These are phyloP conservation scores for Opisthocomus hoazin DNA, from an alignment of 2,113 vertebrate genomes.

Conservation along the genomic window DNA sequence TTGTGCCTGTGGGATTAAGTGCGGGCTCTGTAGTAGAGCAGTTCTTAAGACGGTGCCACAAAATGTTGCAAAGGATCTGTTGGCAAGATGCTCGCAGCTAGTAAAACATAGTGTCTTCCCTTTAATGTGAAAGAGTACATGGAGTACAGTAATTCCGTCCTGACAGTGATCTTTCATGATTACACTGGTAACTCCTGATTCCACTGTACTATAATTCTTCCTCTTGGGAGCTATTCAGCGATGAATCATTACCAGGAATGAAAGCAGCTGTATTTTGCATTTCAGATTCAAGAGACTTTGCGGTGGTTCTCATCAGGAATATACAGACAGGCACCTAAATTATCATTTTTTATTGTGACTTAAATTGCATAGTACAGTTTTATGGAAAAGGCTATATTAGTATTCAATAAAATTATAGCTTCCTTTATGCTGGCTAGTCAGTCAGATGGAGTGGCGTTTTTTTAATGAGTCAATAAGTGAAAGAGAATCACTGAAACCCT, in stretches of 20 bases:
- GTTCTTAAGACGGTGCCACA: background rate
- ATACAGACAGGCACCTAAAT: background rate
- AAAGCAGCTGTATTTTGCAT: background rate
- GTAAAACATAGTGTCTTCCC: conserved; percentile 4
- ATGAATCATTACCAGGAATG: conserved; percentile 27
- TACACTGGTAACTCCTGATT: background rate
- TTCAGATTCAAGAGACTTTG: background rate
- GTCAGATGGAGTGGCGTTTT: background rate
- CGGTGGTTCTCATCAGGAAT: background rate
- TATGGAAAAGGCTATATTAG: background rate
- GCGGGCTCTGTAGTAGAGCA: background rate
- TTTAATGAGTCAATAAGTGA: background rate
- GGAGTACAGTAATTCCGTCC: background rate
- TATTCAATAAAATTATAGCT: background rate
- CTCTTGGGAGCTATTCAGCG: background rate
- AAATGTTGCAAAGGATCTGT: background rate
- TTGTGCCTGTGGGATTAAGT: background rate
- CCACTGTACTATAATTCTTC: background rate
- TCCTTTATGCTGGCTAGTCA: background rate
- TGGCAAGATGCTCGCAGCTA: background rate
- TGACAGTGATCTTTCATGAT: background rate
- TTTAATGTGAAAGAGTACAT: background rate
- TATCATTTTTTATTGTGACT: background rate
- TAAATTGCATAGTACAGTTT: background rate
- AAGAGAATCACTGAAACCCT: background rate